Evolutionary conservation across 2,888 invertebrate species (phyloP).

Genomic region (Drosophila tanythrix): DNA sequence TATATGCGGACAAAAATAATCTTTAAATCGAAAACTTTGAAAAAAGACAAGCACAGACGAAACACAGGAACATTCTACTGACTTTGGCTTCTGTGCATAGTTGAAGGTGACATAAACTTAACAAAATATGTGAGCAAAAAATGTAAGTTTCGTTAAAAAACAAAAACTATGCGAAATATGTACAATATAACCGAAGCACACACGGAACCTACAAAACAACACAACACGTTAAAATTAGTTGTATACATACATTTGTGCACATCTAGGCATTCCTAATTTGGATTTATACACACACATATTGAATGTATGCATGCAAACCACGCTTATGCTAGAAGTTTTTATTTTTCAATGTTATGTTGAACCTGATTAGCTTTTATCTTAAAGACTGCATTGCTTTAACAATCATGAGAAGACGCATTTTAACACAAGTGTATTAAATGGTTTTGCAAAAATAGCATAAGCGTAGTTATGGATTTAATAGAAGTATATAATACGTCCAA

Average conservation of each 20-base stretch:
- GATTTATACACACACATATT: neutral
- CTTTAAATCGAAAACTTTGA: neutral
- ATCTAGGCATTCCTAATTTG: neutral
- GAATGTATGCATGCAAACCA: neutral
- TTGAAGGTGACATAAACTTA: neutral
- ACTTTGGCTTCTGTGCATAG: neutral
- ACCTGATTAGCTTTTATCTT: neutral
- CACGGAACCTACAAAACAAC: neutral
- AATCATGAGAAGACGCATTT: neutral
- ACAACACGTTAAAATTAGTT: neutral
- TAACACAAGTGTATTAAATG: neutral
- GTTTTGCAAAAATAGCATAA: conserved; percentile 22
- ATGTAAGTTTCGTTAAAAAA: neutral
- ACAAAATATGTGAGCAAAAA: neutral
- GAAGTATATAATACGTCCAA: conserved; percentile 39
- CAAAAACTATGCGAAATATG: neutral
- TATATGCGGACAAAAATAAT: neutral
- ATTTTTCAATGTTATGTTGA: neutral
- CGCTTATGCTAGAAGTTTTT: neutral
- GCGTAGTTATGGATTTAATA: conserved; percentile 13
- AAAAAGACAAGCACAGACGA: neutral
- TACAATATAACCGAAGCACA: neutral
- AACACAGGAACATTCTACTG: neutral
- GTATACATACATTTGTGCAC: neutral
- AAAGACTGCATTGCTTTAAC: neutral